Base-by-base conservation (phyloP, 2,888 invertebrate genomes). In the Sicus ferrugineus region DNA sequence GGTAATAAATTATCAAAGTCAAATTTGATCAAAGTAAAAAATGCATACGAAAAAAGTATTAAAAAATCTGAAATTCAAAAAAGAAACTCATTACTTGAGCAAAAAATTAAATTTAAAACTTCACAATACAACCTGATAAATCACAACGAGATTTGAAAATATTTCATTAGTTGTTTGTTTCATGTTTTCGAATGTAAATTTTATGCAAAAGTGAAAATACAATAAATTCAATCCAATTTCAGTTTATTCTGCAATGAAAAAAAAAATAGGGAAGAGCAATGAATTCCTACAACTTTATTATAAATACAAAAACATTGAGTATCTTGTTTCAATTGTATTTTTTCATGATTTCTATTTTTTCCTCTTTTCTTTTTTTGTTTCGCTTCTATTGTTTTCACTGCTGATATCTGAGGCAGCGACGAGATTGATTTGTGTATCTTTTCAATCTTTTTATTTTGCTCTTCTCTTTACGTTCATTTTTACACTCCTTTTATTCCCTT, bases 301-400 rank as follows among this genome's bases (percentile, higher is more conserved):
- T 30, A 56, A 38, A 19, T 21, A 23, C n/a, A 52, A 26, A 19
- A 31, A 61, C 16, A 61, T 23, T 11, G 61, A 42, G 23, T 54
- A 59, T 67, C 67, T 48, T 19, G 59, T 69, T 61, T 30, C 50
- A 23, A 61, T 56, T 67, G 61, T 62, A 48, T 52, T 63, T 56
- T 56, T 28, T 26, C 26, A 1, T 23, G 14, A 16, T 54, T 1
- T 21, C 21, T 11, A 21, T 52, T 11, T 50, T 52, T 6, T 54
- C 28, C 3, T 54, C 28, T 64, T 56, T 46, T 54, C 59, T 65
- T 59, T 68, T 61, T 68, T 68, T 73, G 71, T 70, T 72, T 26
- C 31, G 70, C 73, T 65, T 72, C 31, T 67, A 63, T 67, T 52
- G 68, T 71, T 69, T 59, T 71, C 28, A 63, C 64, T 64, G 54